Conservation (phyloP, 2,888 invertebrate species). For the Cryptocephalus primarius region DNA sequence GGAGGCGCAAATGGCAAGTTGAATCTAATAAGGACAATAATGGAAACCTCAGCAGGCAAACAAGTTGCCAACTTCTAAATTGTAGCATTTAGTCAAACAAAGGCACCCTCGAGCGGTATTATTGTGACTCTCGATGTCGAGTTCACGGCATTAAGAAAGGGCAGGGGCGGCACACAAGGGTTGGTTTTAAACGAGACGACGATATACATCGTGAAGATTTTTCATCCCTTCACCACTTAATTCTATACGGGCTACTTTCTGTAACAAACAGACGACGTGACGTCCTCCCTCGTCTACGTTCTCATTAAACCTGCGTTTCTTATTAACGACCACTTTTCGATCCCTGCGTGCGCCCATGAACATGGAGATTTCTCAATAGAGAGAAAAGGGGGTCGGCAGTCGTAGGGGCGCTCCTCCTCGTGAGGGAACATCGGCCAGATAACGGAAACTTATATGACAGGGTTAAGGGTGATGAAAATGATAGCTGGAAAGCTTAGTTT, state of each 20-base stretch:
- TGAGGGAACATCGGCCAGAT: constrained; percentile 24
- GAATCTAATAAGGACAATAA: constrained; percentile 38
- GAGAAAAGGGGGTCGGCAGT: neutral
- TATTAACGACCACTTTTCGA: no score
- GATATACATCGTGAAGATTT: no score
- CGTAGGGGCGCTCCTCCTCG: constrained; percentile 6
- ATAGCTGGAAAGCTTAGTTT: constrained; percentile 33
- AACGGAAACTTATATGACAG: constrained; percentile 41
- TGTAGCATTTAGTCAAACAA: constrained; percentile 39
- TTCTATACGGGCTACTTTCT: no score
- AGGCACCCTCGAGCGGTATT: constrained; percentile 31
- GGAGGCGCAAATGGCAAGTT: constrained; percentile 36
- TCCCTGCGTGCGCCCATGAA: constrained; percentile 1
- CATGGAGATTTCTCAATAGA: constrained; percentile 7
- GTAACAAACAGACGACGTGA: no score
- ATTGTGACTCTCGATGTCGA: constrained; percentile 25
- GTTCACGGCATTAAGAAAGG: constrained; percentile 10
- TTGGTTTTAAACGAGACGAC: no score
- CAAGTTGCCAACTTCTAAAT: constrained; percentile 38
- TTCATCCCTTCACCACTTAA: no score
- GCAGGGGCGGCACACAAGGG: constrained; percentile 6
- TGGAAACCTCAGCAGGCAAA: constrained; percentile 36
- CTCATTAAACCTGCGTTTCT: no score
- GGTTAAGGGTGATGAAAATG: constrained; percentile 41
- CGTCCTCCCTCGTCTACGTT: no score